Percentiles rank a stretch among this genome's conserved stretches.
Conservation (phyloP, 2,113 vertebrate genomes). For the Albula glossodonta region DNA sequence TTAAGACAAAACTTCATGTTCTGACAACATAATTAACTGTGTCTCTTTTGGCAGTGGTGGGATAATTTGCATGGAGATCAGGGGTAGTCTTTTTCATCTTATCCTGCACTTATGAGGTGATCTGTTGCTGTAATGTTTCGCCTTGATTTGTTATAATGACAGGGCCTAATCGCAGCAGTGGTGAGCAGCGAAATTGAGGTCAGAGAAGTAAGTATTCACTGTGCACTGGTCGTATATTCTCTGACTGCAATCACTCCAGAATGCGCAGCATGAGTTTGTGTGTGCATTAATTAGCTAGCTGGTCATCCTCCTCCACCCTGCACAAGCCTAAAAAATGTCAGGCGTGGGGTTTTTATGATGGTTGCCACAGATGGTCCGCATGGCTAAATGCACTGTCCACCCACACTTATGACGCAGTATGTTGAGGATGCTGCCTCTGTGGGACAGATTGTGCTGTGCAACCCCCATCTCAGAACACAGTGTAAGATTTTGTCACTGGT, state of each 20-base stretch:
- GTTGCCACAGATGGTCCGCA: too few species aligned
- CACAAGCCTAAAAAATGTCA: neutral
- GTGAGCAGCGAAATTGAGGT: slow-evolving; percentile 70
- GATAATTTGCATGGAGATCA: slow-evolving; percentile 66
- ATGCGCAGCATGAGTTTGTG: slow-evolving; percentile 54
- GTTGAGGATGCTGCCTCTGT: too few species aligned
- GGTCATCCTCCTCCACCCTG: neutral
- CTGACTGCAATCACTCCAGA: slow-evolving; percentile 60
- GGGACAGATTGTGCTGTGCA: neutral
- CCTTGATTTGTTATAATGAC: slow-evolving; percentile 74
- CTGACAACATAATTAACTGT: slow-evolving; percentile 74
- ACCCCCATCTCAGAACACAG: neutral
- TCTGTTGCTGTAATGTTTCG: slow-evolving; percentile 62
- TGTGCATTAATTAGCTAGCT: slow-evolving; percentile 67
- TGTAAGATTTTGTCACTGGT: neutral
- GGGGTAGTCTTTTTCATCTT: slow-evolving; percentile 61
- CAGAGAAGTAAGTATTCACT: slow-evolving; percentile 68
- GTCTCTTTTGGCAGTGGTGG: slow-evolving; percentile 46
- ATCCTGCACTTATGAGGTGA: slow-evolving; percentile 66
- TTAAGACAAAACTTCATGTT: slow-evolving; percentile 45
- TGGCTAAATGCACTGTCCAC: too few species aligned
- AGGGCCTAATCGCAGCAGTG: slow-evolving; percentile 74
- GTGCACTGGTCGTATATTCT: slow-evolving; percentile 72
- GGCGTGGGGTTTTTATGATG: too few species aligned
- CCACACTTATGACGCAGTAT: too few species aligned